Percentiles rank a stretch among this genome's conserved stretches.
Evolutionary conservation across 1,140 invertebrate species (phyloP).

Genomic region (Aradophagus sp.): DNA sequence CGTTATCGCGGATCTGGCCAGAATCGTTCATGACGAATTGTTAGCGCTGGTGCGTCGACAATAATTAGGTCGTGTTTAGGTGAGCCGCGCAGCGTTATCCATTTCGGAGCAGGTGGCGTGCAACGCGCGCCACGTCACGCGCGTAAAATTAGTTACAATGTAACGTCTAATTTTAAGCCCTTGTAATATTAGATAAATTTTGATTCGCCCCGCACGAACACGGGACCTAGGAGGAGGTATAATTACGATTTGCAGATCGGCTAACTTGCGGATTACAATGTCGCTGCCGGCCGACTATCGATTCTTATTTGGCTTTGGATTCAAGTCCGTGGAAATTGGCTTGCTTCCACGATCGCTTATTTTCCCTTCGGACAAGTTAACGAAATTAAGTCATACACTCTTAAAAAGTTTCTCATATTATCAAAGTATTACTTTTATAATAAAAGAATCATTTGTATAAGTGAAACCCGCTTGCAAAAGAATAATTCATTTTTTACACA

Average conservation of each 20-base stretch:
- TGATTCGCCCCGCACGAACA: conserved; percentile 34
- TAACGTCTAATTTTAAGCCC: conserved; percentile 52
- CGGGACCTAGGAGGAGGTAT: conserved; percentile 15
- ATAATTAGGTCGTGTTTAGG: conserved; percentile 30
- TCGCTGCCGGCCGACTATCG: conserved; percentile 2
- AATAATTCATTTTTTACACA: too few relatives aligned
- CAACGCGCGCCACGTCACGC: conserved; percentile 21
- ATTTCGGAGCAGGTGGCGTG: conserved; percentile 43
- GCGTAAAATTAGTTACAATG: conserved; percentile 48
- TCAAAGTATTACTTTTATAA: too few relatives aligned
- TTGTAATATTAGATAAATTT: conserved; percentile 41
- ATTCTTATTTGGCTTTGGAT: too few relatives aligned
- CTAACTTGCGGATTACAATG: conserved; percentile 3
- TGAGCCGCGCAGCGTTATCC: conserved; percentile 33
- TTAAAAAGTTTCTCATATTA: too few relatives aligned
- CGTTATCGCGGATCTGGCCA: too few relatives aligned
- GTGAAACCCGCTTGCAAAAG: too few relatives aligned
- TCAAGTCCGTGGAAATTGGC: too few relatives aligned
- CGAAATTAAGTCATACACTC: too few relatives aligned
- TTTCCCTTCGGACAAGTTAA: too few relatives aligned
- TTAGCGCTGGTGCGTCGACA: background rate
- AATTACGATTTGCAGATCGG: conserved; percentile 27
- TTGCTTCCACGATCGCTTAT: too few relatives aligned
- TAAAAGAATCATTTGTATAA: too few relatives aligned
- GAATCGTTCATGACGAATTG: too few relatives aligned